phyloP scores from a whole-genome alignment of 2,113 vertebrate species.

The Antechinus flavipes region DNA sequence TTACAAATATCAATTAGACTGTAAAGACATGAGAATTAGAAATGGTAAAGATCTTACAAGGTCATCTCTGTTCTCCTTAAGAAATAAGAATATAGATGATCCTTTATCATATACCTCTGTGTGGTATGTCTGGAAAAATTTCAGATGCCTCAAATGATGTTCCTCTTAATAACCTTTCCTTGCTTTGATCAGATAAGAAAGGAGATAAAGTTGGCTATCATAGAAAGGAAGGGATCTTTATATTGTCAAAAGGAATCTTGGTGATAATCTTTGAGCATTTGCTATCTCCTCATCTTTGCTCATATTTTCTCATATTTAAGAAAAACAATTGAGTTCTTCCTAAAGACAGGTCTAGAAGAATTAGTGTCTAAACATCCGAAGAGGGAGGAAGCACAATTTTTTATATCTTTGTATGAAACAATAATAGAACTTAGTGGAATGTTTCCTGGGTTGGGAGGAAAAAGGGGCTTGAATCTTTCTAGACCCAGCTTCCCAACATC shows the following conservation, averaged over 20 bases:
- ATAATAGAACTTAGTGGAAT: not conserved
- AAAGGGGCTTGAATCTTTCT: not conserved
- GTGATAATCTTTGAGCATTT: not conserved
- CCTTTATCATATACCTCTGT: not conserved
- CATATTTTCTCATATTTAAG: not conserved
- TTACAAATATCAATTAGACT: conserved; percentile 50
- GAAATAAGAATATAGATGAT: not conserved
- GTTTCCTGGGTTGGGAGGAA: fast-evolving
- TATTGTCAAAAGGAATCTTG: not conserved
- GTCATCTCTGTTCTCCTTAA: conserved; percentile 51
- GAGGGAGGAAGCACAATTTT: not conserved
- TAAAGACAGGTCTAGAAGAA: not conserved
- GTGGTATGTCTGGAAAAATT: not conserved
- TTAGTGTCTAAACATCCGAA: not conserved
- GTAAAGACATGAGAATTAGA: conserved; percentile 43
- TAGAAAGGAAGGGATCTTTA: not conserved
- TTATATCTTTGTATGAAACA: not conserved
- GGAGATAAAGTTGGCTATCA: not conserved
- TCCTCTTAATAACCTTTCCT: not conserved
- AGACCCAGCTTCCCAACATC: not conserved
- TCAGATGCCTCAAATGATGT: not conserved
- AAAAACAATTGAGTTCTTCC: not conserved
- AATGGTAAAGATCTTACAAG: conserved; percentile 59
- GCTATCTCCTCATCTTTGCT: not conserved
- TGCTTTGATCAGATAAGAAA: not conserved